Evolutionary conservation across 2,888 invertebrate species (phyloP), one percentile per base, ranked within the genome.

Genomic region (Vanessa cardui): DNA sequence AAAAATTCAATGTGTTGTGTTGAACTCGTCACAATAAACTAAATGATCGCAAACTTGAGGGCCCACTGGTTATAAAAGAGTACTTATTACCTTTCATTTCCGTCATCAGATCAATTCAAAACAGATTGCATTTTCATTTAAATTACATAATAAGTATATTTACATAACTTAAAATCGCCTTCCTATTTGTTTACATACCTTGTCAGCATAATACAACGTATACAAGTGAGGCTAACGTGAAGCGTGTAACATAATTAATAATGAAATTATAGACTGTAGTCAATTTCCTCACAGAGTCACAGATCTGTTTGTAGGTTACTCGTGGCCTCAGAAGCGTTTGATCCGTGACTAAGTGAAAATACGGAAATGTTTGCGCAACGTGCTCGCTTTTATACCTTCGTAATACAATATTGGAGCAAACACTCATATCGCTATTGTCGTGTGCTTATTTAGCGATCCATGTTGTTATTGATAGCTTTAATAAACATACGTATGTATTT

Each of bases 301-400:
- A 33, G 33, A 52, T 26, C 6, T 56, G n/a, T 18, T 47, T 39
- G 56, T 31, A 16, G 47, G 58, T 39, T 59, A 64, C 49, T 58
- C 64, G 56, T 56, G 56, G 56, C 18, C 12, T 33, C n/a, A 56
- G 26, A 33, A 56, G 31, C 56, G 39, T 18, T 56, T 62, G 68
- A 61, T 68, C 50, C 64, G 49, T 67, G 67, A 65, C 64, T 65
- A 64, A 69, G 64, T 61, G 56, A 68, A 64, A 62, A 65, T 46
- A 61, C 61, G 68, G 64, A 61, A 61, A 58, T 52, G 64, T 58
- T 68, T 64, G 50, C 58, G 45, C 47, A 45, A 52, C 58, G 62
- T 62, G 44, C 45, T 58, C 62, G 62, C 62, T 49, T 58, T 45
- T 58, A 21, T 49, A 26, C 56, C 47, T 26, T 56, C 26, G 49